Percentiles rank a stretch among this genome's conserved stretches.
These are phyloP conservation scores for Triplophysa bombifrons DNA, from an alignment of 2,797 vertebrate species.

Conservation along the genomic window DNA sequence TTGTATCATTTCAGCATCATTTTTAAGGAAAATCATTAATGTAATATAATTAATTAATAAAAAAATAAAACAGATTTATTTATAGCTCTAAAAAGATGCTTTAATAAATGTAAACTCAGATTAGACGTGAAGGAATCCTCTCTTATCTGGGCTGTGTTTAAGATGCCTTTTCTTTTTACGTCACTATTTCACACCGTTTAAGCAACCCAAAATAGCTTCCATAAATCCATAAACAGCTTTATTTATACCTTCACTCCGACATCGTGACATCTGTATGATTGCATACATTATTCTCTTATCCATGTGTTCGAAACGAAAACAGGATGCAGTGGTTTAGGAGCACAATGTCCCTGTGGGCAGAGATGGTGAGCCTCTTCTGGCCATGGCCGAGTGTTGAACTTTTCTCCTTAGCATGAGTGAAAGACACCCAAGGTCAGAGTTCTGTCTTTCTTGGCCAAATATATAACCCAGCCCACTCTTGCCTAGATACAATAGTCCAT, in stretches of 20 bases:
- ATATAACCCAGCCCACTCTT: conserved; percentile 1
- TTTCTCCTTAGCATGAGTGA: conserved; percentile 10
- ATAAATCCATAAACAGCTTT: neutral
- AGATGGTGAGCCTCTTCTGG: neutral
- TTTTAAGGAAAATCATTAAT: too few relatives aligned
- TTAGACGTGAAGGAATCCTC: neutral
- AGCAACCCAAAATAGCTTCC: conserved; percentile 4
- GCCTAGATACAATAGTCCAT: conserved; percentile 37
- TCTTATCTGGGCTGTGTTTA: neutral
- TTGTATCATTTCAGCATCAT: too few relatives aligned
- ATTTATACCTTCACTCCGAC: conserved; percentile 1
- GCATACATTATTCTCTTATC: conserved; percentile 12
- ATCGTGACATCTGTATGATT: neutral
- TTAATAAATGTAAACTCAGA: neutral
- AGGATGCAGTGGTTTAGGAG: conserved; percentile 34
- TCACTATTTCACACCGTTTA: neutral
- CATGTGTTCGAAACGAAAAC: conserved; percentile 34
- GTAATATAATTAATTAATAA: too few relatives aligned
- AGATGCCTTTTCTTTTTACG: neutral
- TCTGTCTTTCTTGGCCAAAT: neutral
- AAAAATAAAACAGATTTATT: too few relatives aligned
- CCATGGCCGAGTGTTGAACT: conserved; percentile 35
- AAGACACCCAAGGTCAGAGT: conserved; percentile 35
- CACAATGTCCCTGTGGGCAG: conserved; percentile 11
- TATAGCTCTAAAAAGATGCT: too few relatives aligned